Conservation (phyloP, 1,140 invertebrate species). For the Calosoma granatense region DNA sequence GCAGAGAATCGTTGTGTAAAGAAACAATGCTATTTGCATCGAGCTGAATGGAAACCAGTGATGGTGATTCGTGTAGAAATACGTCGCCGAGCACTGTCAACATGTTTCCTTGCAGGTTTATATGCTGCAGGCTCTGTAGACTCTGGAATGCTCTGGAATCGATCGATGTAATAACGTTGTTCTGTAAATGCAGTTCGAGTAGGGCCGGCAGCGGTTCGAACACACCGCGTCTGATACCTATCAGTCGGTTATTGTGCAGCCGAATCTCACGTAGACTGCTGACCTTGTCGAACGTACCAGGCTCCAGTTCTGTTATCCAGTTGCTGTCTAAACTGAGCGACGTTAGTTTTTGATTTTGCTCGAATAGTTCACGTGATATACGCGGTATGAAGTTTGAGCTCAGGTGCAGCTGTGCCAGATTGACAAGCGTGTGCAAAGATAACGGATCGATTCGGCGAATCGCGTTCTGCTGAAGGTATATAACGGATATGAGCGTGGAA, state of each 20-base stretch:
- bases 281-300: slow-evolving; percentile 66
- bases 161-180: slow-evolving; percentile 71
- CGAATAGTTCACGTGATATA: slow-evolving; percentile 63
- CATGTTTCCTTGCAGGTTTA: slow-evolving; percentile 77
- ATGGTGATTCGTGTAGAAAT: slow-evolving; percentile 61
- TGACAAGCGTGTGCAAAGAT: slow-evolving; percentile 58
- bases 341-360: slow-evolving; percentile 60
- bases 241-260: slow-evolving; percentile 74
- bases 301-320: slow-evolving; percentile 67
- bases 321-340: slow-evolving; percentile 87
- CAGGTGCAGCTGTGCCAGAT: slow-evolving; percentile 73
- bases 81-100: slow-evolving; percentile 69
- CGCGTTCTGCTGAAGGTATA: slow-evolving; percentile 82
- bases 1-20: slow-evolving; percentile 67
- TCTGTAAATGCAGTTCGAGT: slow-evolving; percentile 76
- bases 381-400: slow-evolving; percentile 76
- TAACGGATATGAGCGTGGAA: slow-evolving; percentile 62
- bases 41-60: slow-evolving; percentile 74
- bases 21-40: slow-evolving; percentile 69
- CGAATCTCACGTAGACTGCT: slow-evolving; percentile 69
- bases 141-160: slow-evolving; percentile 74
- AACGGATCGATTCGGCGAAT: slow-evolving; percentile 63
- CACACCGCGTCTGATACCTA: slow-evolving; percentile 60
- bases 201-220: slow-evolving; percentile 70
- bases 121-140: slow-evolving; percentile 72